These are phyloP conservation scores for Cheumatopsyche charites DNA, from an alignment of 1,140 invertebrate genomes.

Conservation along the genomic window DNA sequence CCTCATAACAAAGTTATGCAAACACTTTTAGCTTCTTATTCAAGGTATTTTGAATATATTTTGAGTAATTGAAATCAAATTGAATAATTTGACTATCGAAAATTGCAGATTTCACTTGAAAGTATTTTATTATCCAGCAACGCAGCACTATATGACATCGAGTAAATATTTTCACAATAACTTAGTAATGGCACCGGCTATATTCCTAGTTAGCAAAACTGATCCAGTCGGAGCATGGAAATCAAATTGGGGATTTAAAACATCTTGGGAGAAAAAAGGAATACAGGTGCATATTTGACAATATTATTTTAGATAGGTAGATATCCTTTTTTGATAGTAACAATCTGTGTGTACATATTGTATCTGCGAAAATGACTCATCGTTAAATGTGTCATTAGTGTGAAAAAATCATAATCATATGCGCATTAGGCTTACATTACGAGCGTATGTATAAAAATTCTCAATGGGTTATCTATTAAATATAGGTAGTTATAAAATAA, in stretches of 20 bases:
- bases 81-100: too few relatives aligned
- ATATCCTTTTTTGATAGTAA: too few relatives aligned
- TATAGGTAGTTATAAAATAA: too few relatives aligned
- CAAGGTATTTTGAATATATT: background rate
- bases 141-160: background rate
- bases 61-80: background rate
- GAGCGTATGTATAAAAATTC: too few relatives aligned
- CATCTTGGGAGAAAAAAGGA: slow-evolving; percentile 22
- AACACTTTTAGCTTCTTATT: background rate
- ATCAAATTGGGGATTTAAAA: background rate
- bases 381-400: too few relatives aligned
- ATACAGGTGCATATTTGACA: too few relatives aligned
- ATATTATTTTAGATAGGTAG: too few relatives aligned
- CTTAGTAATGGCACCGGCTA: background rate
- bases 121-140: background rate
- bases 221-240: slow-evolving; percentile 17
- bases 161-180: slow-evolving; percentile 20
- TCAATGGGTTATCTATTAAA: too few relatives aligned
- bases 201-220: slow-evolving; percentile 10
- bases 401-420: too few relatives aligned
- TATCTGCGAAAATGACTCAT: too few relatives aligned
- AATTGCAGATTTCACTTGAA: slow-evolving; percentile 12
- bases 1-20: slow-evolving; percentile 14
- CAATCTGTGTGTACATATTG: background rate
- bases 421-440: too few relatives aligned